Evolutionary conservation across 2,797 vertebrate genomes (phyloP).

Genomic region (Tachyglossus aculeatus): DNA sequence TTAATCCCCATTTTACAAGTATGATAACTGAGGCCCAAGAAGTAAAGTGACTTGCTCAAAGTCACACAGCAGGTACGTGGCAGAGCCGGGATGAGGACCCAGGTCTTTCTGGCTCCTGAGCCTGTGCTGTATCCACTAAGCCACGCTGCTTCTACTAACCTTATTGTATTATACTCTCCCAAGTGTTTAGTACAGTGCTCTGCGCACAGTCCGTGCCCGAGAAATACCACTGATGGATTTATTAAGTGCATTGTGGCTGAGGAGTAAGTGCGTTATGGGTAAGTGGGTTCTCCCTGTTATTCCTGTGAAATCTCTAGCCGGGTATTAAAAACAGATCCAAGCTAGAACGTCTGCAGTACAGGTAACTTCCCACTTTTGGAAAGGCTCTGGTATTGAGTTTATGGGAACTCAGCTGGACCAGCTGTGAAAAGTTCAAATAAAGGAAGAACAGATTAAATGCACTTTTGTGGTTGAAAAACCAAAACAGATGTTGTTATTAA

Average conservation of each 20-base stretch:
- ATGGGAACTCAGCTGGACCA: slow-evolving; percentile 77
- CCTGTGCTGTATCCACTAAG: too few species aligned
- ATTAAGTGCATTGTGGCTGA: slow-evolving; percentile 15
- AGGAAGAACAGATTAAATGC: slow-evolving; percentile 81
- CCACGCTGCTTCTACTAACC: too few species aligned
- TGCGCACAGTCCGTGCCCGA: background rate
- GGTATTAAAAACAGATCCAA: slow-evolving; percentile 70
- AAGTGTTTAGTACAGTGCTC: background rate
- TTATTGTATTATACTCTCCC: background rate
- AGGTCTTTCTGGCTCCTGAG: too few species aligned
- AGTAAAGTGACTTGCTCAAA: too few species aligned
- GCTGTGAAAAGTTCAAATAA: slow-evolving; percentile 84
- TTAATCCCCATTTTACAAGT: too few species aligned
- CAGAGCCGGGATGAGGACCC: too few species aligned
- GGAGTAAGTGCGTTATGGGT: slow-evolving; percentile 55
- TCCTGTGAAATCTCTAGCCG: slow-evolving; percentile 71
- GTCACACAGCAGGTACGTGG: too few species aligned
- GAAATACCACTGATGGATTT: slow-evolving; percentile 24
- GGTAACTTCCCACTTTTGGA: slow-evolving; percentile 76
- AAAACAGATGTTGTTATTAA: slow-evolving; percentile 83
- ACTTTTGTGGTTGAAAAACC: slow-evolving; percentile 78
- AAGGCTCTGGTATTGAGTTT: slow-evolving; percentile 77
- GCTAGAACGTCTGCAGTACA: slow-evolving; percentile 66
- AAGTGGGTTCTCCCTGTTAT: slow-evolving; percentile 64
- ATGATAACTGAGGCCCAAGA: too few species aligned